Evolutionary conservation across 2,113 vertebrate genomes (phyloP), one percentile per base, ranked within the genome.

Genomic region (Nesoenas mayeri): DNA sequence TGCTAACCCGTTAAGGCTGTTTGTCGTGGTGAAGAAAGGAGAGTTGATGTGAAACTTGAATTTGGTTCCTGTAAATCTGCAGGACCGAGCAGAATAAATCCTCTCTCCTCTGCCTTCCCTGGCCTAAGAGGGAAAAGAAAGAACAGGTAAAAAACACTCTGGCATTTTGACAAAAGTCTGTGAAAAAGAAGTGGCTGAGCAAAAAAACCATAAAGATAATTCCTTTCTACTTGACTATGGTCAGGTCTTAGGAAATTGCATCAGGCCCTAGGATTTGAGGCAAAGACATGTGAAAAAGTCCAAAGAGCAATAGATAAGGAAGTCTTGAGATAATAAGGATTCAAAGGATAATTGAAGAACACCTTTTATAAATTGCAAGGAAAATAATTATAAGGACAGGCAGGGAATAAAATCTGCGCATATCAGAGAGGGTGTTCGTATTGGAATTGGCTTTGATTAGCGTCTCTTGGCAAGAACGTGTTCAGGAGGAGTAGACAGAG

Each of bases 41-140:
- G 83, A 86, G 69, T 81, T 70, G 50, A 85, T 84, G 40, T 74
- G 80, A 85, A 92, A 95, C 73, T 95, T 94, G 53, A 70, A 69
- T 89, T 93, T 75, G 54, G 16, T 79, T 88, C 38, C 73, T 93
- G 50, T 40, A 90, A 83, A 74, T 54, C 48, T 88, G 61, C 66
- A 79, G 57, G 48, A 64, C 29, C 0, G 0, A 65, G 75, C 15
- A 78, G 42, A 72, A 44, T 4, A 42, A 85, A 81, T 85, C 74
- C 34, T 89, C 5, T 44, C 19, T 82, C 9, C 15, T 79, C 16
- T 87, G 8, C 40, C 6, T 83, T 88, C 7, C 51, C 11, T 17
- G 75, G 21, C 25, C 26, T 2, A 2, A 7, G 13, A 53, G 15
- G 10, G 5, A 6, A 4, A 18, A 17, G 28, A 47, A 47, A 47